Base-by-base conservation (phyloP, 2,888 invertebrate genomes). In the Apocheima hispidaria region DNA sequence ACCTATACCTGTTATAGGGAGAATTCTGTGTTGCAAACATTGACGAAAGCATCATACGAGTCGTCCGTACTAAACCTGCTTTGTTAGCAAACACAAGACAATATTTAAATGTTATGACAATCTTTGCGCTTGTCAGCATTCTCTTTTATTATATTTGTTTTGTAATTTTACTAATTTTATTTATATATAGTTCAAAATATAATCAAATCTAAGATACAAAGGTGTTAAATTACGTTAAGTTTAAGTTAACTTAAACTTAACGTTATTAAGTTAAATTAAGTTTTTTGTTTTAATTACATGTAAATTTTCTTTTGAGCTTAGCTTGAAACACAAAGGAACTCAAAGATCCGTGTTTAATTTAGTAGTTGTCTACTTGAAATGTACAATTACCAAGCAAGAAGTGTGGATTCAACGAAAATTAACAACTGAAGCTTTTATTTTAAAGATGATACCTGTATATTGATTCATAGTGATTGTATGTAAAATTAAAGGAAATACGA, bases 341-440 rank as follows among this genome's bases (percentile, higher is more conserved):
- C 3, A 78, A 81, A 73, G 75, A 77, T 77, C 75, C 63, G 72
- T 81, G 78, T 77, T 75, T 76, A 77, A 75, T 73, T 80, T 70
- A 80, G 82, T 83, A 82, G 79, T 78, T 83, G 63, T 63, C 49
- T 69, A 70, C 71, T 69, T 70, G 60, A 73, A 73, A 70, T 79
- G 79, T 75, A 73, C 71, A 74, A 79, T 78, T 79, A 43, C 54
- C 50, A n/a, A 10, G 60, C 70, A 78, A 78, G 79, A 78, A 80
- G 73, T 65, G 74, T 73, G 77, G 72, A 60, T 66, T 59, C 59
- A 66, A 52, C 2, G 12, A 0, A 20, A n/a, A 30, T 46, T 10
- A 7, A 44, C 7, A 16, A 35, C 12, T 20, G 10, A 16, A 18
- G 18, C 9, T 16, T 46, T 46, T 30, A 18, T 46, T 12, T 49